These are phyloP conservation scores for Bombus waltoni DNA, from an alignment of 1,140 invertebrate genomes.

Conservation along the genomic window DNA sequence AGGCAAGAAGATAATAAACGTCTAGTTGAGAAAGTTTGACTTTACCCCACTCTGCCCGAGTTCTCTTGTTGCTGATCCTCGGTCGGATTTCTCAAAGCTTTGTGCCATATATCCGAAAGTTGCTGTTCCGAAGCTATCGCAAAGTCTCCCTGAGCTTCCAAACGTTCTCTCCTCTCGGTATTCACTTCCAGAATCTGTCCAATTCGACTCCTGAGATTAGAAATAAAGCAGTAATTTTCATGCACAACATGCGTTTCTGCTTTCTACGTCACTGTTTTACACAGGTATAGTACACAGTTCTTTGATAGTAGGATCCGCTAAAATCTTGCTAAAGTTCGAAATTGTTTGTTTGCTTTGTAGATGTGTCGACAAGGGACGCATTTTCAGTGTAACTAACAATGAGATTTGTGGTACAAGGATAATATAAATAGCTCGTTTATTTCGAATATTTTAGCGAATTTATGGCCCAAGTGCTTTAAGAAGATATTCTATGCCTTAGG, in stretches of 20 bases:
- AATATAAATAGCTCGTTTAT: neutral
- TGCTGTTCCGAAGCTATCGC: constrained; percentile 77
- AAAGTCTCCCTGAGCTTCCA: constrained; percentile 75
- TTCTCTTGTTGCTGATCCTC: constrained; percentile 65
- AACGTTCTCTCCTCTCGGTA: constrained; percentile 76
- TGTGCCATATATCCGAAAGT: constrained; percentile 81
- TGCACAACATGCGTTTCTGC: neutral
- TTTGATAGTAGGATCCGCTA: neutral
- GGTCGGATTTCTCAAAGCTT: constrained; percentile 77
- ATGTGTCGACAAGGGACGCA: no score
- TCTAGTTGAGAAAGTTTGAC: neutral
- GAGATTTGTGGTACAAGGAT: no score
- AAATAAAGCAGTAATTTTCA: neutral
- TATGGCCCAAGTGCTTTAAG: neutral
- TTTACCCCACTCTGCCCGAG: constrained; percentile 74
- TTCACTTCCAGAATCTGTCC: constrained; percentile 77
- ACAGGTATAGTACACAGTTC: neutral
- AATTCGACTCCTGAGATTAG: constrained; percentile 68
- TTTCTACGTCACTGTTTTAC: neutral
- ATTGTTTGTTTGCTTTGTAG: neutral
- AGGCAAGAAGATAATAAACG: no score
- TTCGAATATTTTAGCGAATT: neutral
- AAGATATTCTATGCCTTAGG: no score
- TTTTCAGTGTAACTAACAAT: neutral
- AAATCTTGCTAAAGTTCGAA: neutral